Conservation (phyloP, 37 sponge, comb jelly and placozoan genomes). For the Haliclona indistincta region DNA sequence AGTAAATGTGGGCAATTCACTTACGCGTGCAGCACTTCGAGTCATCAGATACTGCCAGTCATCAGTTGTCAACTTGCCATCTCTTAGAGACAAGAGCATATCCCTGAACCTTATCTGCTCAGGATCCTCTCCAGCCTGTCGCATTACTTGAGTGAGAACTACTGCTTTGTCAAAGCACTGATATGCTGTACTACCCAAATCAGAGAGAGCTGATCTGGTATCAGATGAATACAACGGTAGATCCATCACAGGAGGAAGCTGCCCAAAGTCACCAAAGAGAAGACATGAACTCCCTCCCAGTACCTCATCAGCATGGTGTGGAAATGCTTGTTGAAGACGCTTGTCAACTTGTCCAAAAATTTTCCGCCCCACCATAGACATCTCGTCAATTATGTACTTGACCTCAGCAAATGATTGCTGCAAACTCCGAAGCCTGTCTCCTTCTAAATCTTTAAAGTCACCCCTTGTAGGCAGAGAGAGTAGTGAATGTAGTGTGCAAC, state of each 20-base stretch:
- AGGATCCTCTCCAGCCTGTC: constrained; percentile 26
- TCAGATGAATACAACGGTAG: constrained; percentile 12
- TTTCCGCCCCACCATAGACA: constrained; percentile 55
- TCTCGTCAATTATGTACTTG: constrained; percentile 60
- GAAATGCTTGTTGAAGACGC: constrained; percentile 44
- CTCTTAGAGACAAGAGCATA: no score
- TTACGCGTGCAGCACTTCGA: constrained; percentile 1
- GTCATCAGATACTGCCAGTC: constrained; percentile 46
- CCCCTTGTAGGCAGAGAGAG: no score
- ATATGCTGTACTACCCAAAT: constrained; percentile 23
- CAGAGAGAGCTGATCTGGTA: constrained; percentile 1
- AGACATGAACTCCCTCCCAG: constrained; percentile 58
- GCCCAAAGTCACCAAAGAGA: constrained; percentile 58
- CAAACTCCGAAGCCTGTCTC: no score
- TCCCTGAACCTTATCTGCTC: constrained; percentile 27
- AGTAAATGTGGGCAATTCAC: constrained; percentile 12
- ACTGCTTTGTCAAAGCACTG: constrained; percentile 28
- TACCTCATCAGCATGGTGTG: constrained; percentile 18
- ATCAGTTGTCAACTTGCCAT: constrained; percentile 25
- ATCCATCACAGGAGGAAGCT: constrained; percentile 37
- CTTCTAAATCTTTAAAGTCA: constrained; percentile 21
- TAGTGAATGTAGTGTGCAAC: no score
- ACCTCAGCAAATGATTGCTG: constrained; percentile 12
- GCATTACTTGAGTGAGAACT: constrained; percentile 34
- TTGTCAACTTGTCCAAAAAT: constrained; percentile 49